phyloP scores from a whole-genome alignment of 1,140 invertebrate genomes.

The Pemphigus obesinymphae region DNA sequence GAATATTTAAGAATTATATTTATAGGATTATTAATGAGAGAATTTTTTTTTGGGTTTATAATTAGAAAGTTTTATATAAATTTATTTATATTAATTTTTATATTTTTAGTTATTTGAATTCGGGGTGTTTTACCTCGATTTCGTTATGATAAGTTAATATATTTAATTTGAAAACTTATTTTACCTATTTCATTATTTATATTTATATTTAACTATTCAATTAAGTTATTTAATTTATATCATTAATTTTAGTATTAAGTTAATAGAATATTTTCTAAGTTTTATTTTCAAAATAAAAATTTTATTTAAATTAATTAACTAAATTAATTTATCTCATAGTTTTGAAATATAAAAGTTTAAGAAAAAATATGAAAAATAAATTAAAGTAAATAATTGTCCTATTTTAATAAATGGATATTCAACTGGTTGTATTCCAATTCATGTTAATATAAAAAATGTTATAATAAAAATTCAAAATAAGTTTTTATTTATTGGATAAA shows the following conservation, averaged over 20 bases:
- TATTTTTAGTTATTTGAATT: constrained; percentile 58
- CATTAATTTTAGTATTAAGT: too few species aligned
- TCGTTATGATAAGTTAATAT: constrained; percentile 61
- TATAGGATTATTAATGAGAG: constrained; percentile 55
- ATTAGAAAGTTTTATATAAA: background rate
- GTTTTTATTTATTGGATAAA: background rate
- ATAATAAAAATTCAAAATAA: background rate
- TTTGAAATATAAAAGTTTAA: background rate
- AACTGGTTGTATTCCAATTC: background rate
- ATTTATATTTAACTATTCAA: background rate
- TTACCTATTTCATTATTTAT: background rate
- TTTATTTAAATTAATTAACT: background rate
- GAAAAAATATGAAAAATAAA: background rate
- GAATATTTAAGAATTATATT: constrained; percentile 58
- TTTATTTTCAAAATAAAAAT: background rate
- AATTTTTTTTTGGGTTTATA: background rate
- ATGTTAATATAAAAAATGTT: background rate
- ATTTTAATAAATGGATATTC: background rate
- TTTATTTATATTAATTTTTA: constrained; percentile 43
- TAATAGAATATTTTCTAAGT: background rate
- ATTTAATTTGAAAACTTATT: constrained; percentile 10
- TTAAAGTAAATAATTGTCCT: background rate
- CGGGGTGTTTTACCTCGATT: constrained; percentile 57
- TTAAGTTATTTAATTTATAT: background rate
- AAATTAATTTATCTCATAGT: background rate